phyloP scores from a whole-genome alignment of 2,797 vertebrate species.

The Heliangelus exortis region DNA sequence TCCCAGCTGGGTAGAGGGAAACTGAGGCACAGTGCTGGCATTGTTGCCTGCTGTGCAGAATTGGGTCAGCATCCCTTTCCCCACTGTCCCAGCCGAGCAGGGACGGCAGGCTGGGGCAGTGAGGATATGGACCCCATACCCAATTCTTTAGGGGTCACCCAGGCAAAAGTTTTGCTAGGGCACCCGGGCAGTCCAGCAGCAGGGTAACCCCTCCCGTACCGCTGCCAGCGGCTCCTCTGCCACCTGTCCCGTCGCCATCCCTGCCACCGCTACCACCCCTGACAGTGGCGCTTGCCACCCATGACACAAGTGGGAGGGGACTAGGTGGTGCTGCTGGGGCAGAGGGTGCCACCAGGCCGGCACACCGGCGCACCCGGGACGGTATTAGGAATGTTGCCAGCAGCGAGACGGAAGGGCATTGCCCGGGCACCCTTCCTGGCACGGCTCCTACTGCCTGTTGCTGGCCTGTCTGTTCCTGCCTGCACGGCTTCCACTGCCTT shows the following conservation, averaged over 20 bases:
- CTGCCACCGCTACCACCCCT: too few relatives aligned
- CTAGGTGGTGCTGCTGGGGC: not conserved
- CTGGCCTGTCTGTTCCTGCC: not conserved
- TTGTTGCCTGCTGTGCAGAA: not conserved
- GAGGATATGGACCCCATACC: not conserved
- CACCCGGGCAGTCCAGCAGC: not conserved
- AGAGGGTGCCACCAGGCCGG: not conserved
- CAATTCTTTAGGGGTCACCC: not conserved
- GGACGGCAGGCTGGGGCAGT: not conserved
- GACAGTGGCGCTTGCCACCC: not conserved
- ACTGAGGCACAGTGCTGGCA: not conserved
- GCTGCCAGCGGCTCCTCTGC: not conserved
- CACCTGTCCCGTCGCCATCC: rapidly evolving
- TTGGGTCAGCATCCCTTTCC: not conserved
- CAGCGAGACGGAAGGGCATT: not conserved
- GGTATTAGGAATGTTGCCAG: not conserved
- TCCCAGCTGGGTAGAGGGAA: not conserved
- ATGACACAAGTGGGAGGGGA: not conserved
- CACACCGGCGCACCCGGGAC: not conserved
- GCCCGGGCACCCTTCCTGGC: not conserved
- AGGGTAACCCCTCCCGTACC: not conserved
- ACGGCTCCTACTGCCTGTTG: not conserved
- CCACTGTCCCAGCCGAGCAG: not conserved
- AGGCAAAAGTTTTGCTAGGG: not conserved
- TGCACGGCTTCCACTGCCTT: not conserved